A percentile compares a stretch with the other conserved stretches of the same genome.
Evolutionary conservation across 2,113 vertebrate genomes (phyloP).

Genomic region (Leptobrachium ailaonicum): DNA sequence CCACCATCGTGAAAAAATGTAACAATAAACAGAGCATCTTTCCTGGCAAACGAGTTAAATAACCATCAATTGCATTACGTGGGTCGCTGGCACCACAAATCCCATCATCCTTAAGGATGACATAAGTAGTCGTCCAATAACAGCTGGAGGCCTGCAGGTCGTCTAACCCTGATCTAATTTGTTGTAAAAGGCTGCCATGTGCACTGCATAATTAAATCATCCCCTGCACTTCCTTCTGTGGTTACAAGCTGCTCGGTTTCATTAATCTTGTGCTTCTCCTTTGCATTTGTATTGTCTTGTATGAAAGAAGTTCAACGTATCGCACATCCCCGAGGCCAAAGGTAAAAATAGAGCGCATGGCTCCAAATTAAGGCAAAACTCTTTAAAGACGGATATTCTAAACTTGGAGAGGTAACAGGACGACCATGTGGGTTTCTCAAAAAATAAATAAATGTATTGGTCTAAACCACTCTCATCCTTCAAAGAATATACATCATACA

Average conservation of each 20-base stretch:
- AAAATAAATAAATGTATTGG: no score
- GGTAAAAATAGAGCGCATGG: not conserved
- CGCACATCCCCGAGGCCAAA: not conserved
- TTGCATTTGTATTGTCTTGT: constrained; percentile 17
- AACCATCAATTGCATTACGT: no score
- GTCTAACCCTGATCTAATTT: not conserved
- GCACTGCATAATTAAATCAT: not conserved
- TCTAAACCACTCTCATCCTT: no score
- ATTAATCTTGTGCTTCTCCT: not conserved
- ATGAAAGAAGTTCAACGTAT: not conserved
- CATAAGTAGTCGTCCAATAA: not conserved
- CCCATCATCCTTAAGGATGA: no score
- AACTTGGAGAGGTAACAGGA: not conserved
- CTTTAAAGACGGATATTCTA: not conserved
- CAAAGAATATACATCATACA: no score
- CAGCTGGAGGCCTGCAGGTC: not conserved
- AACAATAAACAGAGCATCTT: no score
- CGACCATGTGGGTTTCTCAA: no score
- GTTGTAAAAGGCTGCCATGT: not conserved
- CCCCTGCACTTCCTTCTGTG: not conserved
- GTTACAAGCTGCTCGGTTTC: not conserved
- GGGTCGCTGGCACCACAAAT: no score
- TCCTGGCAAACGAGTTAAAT: no score
- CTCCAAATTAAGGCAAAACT: constrained; percentile 9
- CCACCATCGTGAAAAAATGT: no score